Evolutionary conservation across 2,797 vertebrate genomes (phyloP).

Genomic region (Anisognathus igniventris): DNA sequence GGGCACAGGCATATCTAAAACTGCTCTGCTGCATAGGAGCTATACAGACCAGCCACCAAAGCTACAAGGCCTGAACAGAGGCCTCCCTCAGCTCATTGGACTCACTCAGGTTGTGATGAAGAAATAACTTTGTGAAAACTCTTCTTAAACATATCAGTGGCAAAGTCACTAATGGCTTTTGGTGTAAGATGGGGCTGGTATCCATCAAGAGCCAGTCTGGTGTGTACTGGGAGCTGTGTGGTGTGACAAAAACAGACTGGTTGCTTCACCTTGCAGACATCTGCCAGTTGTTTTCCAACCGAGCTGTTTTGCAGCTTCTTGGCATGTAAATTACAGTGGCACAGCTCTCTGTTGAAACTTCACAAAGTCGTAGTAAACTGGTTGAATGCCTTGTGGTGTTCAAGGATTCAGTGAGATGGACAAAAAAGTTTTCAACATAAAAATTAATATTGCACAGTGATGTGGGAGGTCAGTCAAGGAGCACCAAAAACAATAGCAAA

Average conservation of each 20-base stretch:
- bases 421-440: background rate
- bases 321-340: background rate
- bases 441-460: background rate
- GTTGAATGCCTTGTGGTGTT: background rate
- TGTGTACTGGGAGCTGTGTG: background rate
- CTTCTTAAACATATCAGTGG: background rate
- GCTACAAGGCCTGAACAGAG: background rate
- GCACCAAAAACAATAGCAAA: background rate
- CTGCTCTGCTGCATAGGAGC: background rate
- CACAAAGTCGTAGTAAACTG: background rate
- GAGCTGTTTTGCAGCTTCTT: background rate
- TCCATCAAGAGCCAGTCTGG: background rate
- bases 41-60: background rate
- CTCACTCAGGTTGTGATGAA: background rate
- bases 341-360: background rate
- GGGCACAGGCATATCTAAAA: background rate
- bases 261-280: conserved; percentile 20
- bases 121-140: background rate
- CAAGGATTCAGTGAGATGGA: background rate
- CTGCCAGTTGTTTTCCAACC: background rate
- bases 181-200: background rate
- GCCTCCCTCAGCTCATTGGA: background rate
- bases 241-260: background rate
- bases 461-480: background rate
- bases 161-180: background rate